Base-by-base conservation (phyloP, 2,797 vertebrate genomes). In the Podargus strigoides region DNA sequence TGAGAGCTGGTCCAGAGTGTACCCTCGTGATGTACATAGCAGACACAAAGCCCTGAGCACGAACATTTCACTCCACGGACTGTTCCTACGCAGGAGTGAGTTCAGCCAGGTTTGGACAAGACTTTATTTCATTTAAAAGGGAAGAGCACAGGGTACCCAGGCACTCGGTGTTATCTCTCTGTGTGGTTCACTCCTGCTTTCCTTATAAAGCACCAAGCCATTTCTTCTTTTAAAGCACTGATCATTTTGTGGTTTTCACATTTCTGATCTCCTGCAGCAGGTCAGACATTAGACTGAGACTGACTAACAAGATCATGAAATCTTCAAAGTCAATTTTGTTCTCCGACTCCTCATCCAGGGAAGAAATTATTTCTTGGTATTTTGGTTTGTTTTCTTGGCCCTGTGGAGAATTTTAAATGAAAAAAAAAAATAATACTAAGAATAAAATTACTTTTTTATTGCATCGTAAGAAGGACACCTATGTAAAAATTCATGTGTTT, bases 381-480 rank as follows among this genome's bases (percentile, higher is more conserved):
- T 97, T 98, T 30, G 97, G 96, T 75, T 98, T 98, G n/a, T 93
- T 94, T 97, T 98, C 98, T 96, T 98, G 98, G 77, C 98, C 98
- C 98, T 98, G 69, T n/a, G 34, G 68, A 96, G 49, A 89, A 95
- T 88, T 77, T 81, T 83, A 82, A 80, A 79, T 9, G 9, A 1
- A 4, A 20, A 18, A 42, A 26, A 37, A 46, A 23, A 50, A 60
- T 53, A 73, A 27, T 4, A 30, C 24, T 28, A 66, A 12, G 3
- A 15, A 75, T 37, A 5, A 87, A 36, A 9, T 55, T 80, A 47
- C 10, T 59, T 87, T 79, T 75, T 41, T 23, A 60, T 56, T 50
- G 11, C 27, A 59, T 36, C 23, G 37, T 50, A 2, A 66, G 12
- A 14, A 2, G 46, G 14, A 52, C 7, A 41, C 2, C 1, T 50